Conservation (phyloP, 2,113 vertebrate species). For the Nettapus auritus region DNA sequence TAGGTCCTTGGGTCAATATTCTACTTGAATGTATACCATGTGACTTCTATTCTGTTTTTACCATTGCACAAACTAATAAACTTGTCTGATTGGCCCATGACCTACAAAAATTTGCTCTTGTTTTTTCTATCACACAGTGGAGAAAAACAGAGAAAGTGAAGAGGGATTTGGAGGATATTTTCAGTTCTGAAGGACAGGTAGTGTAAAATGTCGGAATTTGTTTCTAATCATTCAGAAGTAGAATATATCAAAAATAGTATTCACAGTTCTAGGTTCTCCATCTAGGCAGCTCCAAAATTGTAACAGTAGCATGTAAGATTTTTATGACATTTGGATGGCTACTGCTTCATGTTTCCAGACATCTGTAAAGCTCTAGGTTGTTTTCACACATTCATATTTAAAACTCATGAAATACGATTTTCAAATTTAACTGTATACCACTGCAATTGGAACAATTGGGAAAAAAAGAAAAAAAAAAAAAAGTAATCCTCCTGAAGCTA, state of each 20-base stretch:
- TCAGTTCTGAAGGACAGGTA: neutral
- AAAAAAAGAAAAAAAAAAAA: neutral
- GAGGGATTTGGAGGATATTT: neutral
- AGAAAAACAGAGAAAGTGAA: neutral
- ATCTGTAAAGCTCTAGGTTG: neutral
- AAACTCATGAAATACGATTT: neutral
- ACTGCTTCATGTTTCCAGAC: neutral
- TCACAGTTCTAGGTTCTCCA: neutral
- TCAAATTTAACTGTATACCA: neutral
- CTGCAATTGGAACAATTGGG: neutral
- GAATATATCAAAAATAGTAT: neutral
- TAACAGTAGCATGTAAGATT: neutral
- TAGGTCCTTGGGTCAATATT: neutral
- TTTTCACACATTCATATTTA: neutral
- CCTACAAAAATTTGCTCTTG: neutral
- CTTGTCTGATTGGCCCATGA: neutral
- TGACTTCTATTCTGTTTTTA: neutral
- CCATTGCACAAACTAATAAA: slow-evolving; percentile 51
- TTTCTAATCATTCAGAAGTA: neutral
- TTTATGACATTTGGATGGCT: neutral
- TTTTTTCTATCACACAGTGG: neutral
- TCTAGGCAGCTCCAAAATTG: neutral
- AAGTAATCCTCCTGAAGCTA: neutral
- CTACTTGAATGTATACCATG: neutral
- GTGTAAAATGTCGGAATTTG: neutral